Evolutionary conservation across 2,888 invertebrate species (phyloP).

Genomic region (Hypolimnas misippus): DNA sequence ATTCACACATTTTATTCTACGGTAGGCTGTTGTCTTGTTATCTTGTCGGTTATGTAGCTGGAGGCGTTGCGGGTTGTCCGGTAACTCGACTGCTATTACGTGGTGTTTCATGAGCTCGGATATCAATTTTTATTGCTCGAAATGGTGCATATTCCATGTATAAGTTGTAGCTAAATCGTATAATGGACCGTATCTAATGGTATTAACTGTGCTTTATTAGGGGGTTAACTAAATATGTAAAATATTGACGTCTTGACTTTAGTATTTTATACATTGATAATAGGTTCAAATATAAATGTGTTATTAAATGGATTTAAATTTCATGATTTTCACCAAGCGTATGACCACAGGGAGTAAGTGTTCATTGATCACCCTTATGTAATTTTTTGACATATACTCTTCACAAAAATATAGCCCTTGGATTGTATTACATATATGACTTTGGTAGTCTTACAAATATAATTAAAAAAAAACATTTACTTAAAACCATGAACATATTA

Average conservation of each 20-base stretch:
- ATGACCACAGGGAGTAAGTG: too few relatives aligned
- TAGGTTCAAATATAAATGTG: not conserved
- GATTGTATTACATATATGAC: too few relatives aligned
- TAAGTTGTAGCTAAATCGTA: slow-evolving; percentile 15
- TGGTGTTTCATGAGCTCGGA: slow-evolving; percentile 22
- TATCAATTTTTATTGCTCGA: slow-evolving; percentile 28
- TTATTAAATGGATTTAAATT: not conserved
- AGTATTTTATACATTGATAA: too few relatives aligned
- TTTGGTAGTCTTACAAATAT: too few relatives aligned
- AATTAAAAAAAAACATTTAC: too few relatives aligned
- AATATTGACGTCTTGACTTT: not conserved
- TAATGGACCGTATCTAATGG: slow-evolving; percentile 4
- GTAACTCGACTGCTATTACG: slow-evolving; percentile 19
- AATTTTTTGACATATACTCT: too few relatives aligned
- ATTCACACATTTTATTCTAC: slow-evolving; percentile 31
- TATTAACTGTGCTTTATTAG: slow-evolving; percentile 1
- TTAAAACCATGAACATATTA: too few relatives aligned
- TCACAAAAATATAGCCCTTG: too few relatives aligned
- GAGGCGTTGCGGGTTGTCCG: slow-evolving; percentile 17
- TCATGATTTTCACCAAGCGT: too few relatives aligned
- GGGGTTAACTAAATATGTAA: slow-evolving; percentile 1
- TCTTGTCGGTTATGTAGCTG: slow-evolving; percentile 24
- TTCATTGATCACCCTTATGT: too few relatives aligned
- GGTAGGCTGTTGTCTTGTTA: slow-evolving; percentile 28
- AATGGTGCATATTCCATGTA: slow-evolving; percentile 17